A percentile compares a stretch with the other conserved stretches of the same genome.
Evolutionary conservation across 23 tunicate species (phyloP).

Genomic region (Trididemnum nubilum): DNA sequence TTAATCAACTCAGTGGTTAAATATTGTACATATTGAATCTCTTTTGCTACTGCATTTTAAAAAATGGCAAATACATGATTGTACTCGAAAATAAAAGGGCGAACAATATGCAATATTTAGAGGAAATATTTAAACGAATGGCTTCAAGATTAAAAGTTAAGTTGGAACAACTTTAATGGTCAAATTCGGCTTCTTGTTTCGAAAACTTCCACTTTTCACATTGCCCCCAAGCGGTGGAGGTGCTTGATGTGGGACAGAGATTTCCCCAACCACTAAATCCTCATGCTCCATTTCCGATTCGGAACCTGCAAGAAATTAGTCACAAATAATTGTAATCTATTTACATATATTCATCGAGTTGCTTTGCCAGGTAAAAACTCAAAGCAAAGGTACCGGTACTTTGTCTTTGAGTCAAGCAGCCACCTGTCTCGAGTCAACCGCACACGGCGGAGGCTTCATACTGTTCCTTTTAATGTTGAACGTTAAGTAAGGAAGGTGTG

Average conservation of each 20-base stretch:
- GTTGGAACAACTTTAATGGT: constrained; percentile 47
- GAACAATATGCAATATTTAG: not conserved
- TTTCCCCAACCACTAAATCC: not conserved
- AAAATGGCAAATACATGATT: not conserved
- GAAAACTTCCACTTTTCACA: constrained; percentile 45
- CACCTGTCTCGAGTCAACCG: no score
- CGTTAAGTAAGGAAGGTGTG: no score
- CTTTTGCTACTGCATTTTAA: constrained; percentile 2
- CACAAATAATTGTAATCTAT: no score
- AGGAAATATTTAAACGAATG: not conserved
- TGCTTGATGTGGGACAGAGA: not conserved
- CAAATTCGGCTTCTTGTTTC: constrained; percentile 61
- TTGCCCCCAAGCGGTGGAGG: constrained; percentile 25
- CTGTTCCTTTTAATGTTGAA: no score
- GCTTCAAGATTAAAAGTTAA: not conserved
- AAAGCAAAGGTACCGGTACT: no score
- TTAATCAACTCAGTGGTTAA: no score
- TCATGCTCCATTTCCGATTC: constrained; percentile 19
- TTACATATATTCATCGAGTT: no score
- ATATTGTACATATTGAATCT: no score
- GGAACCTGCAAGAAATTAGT: constrained; percentile 23
- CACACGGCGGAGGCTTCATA: no score
- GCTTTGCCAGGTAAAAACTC: no score
- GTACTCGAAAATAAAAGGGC: no score
- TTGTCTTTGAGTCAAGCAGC: no score